A percentile compares a stretch with the other conserved stretches of the same genome.
Evolutionary conservation across 2,797 vertebrate genomes (phyloP).

Genomic region (Tenualosa thibaudeaui): DNA sequence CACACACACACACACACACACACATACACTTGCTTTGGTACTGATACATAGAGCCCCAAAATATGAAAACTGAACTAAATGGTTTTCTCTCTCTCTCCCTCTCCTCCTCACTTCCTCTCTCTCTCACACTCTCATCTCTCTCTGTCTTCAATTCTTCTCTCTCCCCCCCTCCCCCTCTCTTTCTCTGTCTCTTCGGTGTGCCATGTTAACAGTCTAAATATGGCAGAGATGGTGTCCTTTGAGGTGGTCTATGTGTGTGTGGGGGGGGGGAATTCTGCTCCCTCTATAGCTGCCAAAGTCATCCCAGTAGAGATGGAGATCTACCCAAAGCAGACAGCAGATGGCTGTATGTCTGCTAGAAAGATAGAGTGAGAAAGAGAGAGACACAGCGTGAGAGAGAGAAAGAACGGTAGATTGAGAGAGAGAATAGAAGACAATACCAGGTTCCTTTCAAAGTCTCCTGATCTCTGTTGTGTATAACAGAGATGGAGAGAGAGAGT

Average conservation of each 20-base stretch:
- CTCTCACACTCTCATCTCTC: not conserved
- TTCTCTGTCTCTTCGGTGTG: not conserved
- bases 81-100: not conserved
- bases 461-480: not conserved
- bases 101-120: not conserved
- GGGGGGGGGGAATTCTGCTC: not conserved
- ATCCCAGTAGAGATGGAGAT: not conserved
- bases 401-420: not conserved
- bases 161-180: not conserved
- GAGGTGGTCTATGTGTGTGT: not conserved
- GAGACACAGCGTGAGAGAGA: not conserved
- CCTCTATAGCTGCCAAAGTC: not conserved
- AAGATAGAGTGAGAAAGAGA: no score
- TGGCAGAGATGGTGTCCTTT: not conserved
- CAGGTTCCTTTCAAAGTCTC: not conserved
- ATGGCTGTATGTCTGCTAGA: not conserved
- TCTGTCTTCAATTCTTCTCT: not conserved
- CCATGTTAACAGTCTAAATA: not conserved
- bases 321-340: not conserved
- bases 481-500: not conserved
- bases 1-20: constrained; percentile 7
- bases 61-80: not conserved
- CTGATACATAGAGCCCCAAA: not conserved
- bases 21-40: not conserved
- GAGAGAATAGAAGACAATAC: not conserved